Conservation (phyloP, 2,888 invertebrate genomes). For the Trissonchulus latispiculum region DNA sequence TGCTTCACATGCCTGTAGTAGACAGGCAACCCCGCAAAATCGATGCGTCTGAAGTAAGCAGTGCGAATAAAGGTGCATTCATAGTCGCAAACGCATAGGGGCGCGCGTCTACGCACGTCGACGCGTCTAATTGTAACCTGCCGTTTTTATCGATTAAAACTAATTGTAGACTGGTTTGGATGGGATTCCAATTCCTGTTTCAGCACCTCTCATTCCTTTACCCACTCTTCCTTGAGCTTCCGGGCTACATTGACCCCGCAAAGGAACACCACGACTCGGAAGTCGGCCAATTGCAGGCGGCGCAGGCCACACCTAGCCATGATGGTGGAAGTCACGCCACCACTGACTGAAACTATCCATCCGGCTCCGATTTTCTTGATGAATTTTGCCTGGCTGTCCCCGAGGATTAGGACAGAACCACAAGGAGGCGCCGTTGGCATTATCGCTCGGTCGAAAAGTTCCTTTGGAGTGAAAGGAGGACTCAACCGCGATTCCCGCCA, state of each 20-base stretch:
- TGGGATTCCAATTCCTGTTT: neutral
- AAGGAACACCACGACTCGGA: neutral
- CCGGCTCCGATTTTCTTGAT: neutral
- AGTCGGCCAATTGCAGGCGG: neutral
- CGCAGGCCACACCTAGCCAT: neutral
- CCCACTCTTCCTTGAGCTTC: neutral
- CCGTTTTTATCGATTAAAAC: no score
- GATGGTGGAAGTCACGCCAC: neutral
- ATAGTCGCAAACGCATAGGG: no score
- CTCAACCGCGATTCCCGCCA: no score
- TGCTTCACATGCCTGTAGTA: no score
- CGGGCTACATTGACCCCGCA: neutral
- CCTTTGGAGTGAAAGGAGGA: no score
- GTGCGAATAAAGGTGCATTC: no score
- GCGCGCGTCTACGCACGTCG: no score
- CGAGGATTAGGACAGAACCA: neutral
- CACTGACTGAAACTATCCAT: neutral
- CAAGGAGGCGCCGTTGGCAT: neutral
- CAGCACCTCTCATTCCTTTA: neutral
- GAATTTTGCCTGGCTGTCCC: neutral
- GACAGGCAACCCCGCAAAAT: no score
- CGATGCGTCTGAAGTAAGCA: no score
- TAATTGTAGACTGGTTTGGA: neutral
- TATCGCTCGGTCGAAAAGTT: neutral
- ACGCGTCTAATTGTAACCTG: no score